Evolutionary conservation across 1,140 invertebrate species (phyloP), one percentile per base, ranked within the genome.

Genomic region (Zelostemma sp.): DNA sequence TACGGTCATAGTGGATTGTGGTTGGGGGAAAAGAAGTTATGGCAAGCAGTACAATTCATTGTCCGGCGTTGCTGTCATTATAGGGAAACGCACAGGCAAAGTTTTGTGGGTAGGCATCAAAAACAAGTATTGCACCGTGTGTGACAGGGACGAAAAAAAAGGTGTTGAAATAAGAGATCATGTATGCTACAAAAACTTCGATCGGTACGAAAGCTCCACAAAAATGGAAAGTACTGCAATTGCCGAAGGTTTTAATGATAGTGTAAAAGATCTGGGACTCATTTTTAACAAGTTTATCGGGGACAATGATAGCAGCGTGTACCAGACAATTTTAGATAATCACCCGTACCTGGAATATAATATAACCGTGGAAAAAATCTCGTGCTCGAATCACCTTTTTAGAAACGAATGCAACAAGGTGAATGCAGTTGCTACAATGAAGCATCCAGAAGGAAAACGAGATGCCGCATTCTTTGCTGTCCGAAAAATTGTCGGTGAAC

Each of bases 191-290:
- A 70, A 70, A 63, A 84, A 80, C 54, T 82, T 75, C 62, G 49
- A 50, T 43, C 6, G 45, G 2, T 46, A 60, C 0, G 15, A 19
- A 47, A 63, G 49, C 4, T 83, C 83, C 1, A 80, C 79, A 1
- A 61, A 87, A 6, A 35, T 87, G 85, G 83, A 87, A 64, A 41
- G 76, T n/a, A 71, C 76, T 41, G 79, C 80, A 12, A 77, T 88
- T 14, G 50, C 81, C 33, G 69, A 85, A 75, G 76, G 85, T 38
- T 81, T 84, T 69, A 53, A 70, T 2, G 11, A 35, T 1, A 35
- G 33, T n/a, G 33, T 35, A 9, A 9, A 35, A 5, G 2, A 2
- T 6, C 33, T 11, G 6, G 11, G 11, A 5, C 11, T 6, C 1
- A 35, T 35, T 9, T 35, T 11, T 28, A 3, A 8, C 6, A 35